Evolutionary conservation across 37 sponge, comb jelly and placozoan genomes (phyloP), one percentile per base, ranked within the genome.

Genomic region (Halisarca cf. caerulea): DNA sequence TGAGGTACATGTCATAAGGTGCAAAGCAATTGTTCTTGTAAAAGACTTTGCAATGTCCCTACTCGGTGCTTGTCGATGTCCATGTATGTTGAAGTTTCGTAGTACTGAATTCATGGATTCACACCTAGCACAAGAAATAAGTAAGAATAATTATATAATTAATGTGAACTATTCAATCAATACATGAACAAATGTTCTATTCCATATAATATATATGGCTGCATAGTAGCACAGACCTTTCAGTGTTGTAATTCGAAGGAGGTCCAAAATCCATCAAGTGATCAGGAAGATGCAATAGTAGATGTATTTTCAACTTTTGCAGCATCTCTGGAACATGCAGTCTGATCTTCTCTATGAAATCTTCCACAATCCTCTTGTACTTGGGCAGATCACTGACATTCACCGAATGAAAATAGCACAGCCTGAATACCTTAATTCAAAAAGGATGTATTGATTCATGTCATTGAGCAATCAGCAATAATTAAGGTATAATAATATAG

Each of bases 201-300:
- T 55, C 57, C 17, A 55, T 55, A 55, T 20, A 55, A 55, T 55
- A 55, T 55, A 17, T 17, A 66, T 66, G 23, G 25, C 8, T 66
- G 9, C 8, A 9, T 66, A 66, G 23, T 25, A 9, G 23, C 68
- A 66, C 28, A 66, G 9, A 89, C 89, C 89, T 89, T 80, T 89
- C 89, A 58, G 89, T 85, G 24, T 85, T 89, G 45, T 62, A 89
- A 11, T 37, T 61, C 39, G 60, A 58, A 25, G 85, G n/a, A n/a
- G 85, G 89, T 3, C 89, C 85, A 89, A 89, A 84, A 35, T 85
- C 85, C 5, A 43, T 61, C 40, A 89, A 81, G 40, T 70, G 25
- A 6, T 89, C 85, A 24, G 58, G 69, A 0, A 89, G 66, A 62
- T 89, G 89, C 17, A 89, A 62, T n/a, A 89, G 59, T 4, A 89